Evolutionary conservation across 2,113 vertebrate genomes (phyloP).

Genomic region (Pimephales promelas): DNA sequence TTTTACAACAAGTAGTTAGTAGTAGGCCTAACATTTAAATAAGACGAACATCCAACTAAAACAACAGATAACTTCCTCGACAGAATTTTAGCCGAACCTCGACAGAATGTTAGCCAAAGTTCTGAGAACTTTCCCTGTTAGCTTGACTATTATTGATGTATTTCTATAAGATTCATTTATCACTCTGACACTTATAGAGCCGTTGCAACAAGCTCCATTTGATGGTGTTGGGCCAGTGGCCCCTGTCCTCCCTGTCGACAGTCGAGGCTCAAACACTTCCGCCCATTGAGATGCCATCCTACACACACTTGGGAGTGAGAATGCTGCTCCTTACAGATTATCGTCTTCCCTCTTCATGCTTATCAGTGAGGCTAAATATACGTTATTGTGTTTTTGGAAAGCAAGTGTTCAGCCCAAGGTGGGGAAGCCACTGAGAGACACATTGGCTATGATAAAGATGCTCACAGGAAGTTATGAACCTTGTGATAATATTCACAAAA

Average conservation of each 20-base stretch:
- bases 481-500: conserved; percentile 45
- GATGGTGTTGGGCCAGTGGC: conserved; percentile 52
- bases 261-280: conserved; percentile 69
- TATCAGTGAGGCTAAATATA: conserved; percentile 76
- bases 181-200: conserved; percentile 17
- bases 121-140: too few species aligned
- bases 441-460: conserved; percentile 56
- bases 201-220: conserved; percentile 49
- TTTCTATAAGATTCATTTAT: neutral
- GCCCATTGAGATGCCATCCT: conserved; percentile 71
- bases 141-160: neutral
- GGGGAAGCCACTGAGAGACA: conserved; percentile 69
- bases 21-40: too few species aligned
- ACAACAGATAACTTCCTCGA: too few species aligned
- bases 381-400: conserved; percentile 64
- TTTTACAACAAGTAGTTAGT: too few species aligned
- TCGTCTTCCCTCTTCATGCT: conserved; percentile 68
- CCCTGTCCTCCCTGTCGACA: conserved; percentile 65
- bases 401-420: conserved; percentile 64
- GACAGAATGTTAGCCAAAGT: too few species aligned
- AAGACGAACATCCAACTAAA: too few species aligned
- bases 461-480: conserved; percentile 57
- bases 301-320: conserved; percentile 60
- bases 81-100: too few species aligned
- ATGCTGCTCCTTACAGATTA: conserved; percentile 71